Base-by-base conservation (phyloP, 2,113 vertebrate species). In the Cheirogaleus medius region DNA sequence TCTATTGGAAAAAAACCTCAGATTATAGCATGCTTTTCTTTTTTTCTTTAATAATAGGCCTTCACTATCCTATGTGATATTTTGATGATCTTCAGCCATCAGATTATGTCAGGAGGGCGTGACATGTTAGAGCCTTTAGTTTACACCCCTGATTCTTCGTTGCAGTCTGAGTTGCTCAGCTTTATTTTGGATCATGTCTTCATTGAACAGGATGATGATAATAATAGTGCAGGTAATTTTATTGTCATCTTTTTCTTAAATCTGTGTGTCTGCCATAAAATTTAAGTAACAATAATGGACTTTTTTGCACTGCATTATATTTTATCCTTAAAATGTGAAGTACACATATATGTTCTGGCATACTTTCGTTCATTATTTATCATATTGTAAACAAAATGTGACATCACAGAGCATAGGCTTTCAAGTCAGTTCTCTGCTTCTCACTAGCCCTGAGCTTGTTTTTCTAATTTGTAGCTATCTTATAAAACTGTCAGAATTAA, bases 51-150 rank as follows among this genome's bases (percentile, higher is more conserved):
- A 7, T 49, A 92, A 93, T 97, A 99, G 99, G 99, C 99, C 56
- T 99, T 99, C 98, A 99, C 99, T 97, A 99, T 99, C 98, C 98
- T 99, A 0, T 99, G 99, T 98, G 99, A 99, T 96, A 99, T 99
- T 71, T 98, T 99, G 99, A 99, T 99, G 99, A 99, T 99, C 99
- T 99, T 99, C 99, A 99, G 99, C 98, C 99, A 99, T 99, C 99
- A 99, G 99, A 99, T 99, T 98, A 99, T 99, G 98, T 99, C 99
- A 69, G 99, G 99, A 97, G 99, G 99, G 64, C 99, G 99, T 97
- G 99, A 99, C 97, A 99, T 99, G 98, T 98, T 99, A 98, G 99
- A 99, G 97, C 99, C 99, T 1, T 99, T 99, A 97, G 99, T 99
- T 98, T 99, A 99, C 96, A 99, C 99, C 95, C 99, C 99, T 66